These are phyloP conservation scores for Petrocephalus zakoni DNA, from an alignment of 2,113 vertebrate species.

Conservation along the genomic window DNA sequence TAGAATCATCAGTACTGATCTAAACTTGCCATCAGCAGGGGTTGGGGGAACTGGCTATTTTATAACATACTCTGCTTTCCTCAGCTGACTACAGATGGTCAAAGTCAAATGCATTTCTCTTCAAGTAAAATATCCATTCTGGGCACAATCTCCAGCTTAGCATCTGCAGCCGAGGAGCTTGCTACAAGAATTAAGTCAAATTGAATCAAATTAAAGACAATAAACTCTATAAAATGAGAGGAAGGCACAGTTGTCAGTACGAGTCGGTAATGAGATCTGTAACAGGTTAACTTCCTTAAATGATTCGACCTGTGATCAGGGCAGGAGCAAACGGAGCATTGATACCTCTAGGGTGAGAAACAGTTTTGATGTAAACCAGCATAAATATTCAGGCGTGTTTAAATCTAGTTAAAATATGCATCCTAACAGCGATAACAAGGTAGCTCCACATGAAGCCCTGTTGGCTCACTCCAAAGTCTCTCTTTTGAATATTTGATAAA, in stretches of 20 bases:
- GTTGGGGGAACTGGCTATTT: neutral
- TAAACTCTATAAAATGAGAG: neutral
- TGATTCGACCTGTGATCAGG: neutral
- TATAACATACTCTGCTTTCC: neutral
- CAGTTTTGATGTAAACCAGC: slow-evolving; percentile 5
- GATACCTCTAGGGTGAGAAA: neutral
- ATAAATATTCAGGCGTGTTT: slow-evolving; percentile 60
- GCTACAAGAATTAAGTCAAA: slow-evolving; percentile 3
- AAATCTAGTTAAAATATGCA: slow-evolving; percentile 60
- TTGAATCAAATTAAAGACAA: slow-evolving; percentile 9
- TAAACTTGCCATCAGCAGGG: neutral
- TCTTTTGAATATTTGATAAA: slow-evolving; percentile 41
- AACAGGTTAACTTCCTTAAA: neutral
- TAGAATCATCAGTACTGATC: slow-evolving; percentile 16
- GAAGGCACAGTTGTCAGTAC: neutral
- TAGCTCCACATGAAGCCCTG: slow-evolving; percentile 41
- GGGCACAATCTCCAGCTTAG: neutral
- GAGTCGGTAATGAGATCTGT: neutral
- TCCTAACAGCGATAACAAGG: slow-evolving; percentile 58
- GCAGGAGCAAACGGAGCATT: slow-evolving; percentile 25
- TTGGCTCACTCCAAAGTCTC: slow-evolving; percentile 18
- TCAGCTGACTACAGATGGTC: neutral
- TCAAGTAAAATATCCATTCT: slow-evolving; percentile 13
- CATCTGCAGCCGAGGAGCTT: neutral
- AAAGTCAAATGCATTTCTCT: slow-evolving; percentile 3